Percentiles rank a stretch among this genome's conserved stretches.
These are phyloP conservation scores for Teleopsis dalmanni DNA, from an alignment of 1,140 invertebrate genomes.

Conservation along the genomic window DNA sequence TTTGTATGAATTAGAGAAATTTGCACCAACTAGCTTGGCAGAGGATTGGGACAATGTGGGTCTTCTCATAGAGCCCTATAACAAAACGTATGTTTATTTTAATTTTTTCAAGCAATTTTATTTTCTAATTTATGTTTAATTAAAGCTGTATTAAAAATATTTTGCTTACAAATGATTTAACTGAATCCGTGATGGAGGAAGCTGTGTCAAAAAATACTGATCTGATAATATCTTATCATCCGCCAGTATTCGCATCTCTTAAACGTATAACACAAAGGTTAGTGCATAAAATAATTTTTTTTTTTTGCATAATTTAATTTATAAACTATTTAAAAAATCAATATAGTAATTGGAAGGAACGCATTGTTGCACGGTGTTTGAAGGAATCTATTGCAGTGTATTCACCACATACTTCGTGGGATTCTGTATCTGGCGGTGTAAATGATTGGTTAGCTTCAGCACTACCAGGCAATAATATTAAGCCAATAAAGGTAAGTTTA, in stretches of 20 bases:
- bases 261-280: constrained; percentile 80
- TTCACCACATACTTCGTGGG: constrained; percentile 89
- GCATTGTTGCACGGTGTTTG: constrained; percentile 72
- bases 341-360: constrained; percentile 63
- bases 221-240: constrained; percentile 92
- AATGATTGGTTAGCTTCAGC: constrained; percentile 85
- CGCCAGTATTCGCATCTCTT: constrained; percentile 81
- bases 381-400: constrained; percentile 83
- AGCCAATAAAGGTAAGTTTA: constrained; percentile 47
- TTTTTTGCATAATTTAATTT: constrained; percentile 7
- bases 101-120: neutral
- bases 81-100: constrained; percentile 41
- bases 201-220: constrained; percentile 61
- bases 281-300: constrained; percentile 9
- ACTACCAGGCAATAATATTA: constrained; percentile 49
- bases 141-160: constrained; percentile 55
- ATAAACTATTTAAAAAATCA: constrained; percentile 6
- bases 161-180: constrained; percentile 92
- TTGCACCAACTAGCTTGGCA: constrained; percentile 65
- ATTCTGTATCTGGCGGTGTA: constrained; percentile 72
- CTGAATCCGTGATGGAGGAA: constrained; percentile 80
- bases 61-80: constrained; percentile 73
- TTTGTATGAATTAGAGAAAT: constrained; percentile 56
- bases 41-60: constrained; percentile 95
- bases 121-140: neutral